Evolutionary conservation across 2,113 vertebrate genomes (phyloP).

Genomic region (Passerina amoena): DNA sequence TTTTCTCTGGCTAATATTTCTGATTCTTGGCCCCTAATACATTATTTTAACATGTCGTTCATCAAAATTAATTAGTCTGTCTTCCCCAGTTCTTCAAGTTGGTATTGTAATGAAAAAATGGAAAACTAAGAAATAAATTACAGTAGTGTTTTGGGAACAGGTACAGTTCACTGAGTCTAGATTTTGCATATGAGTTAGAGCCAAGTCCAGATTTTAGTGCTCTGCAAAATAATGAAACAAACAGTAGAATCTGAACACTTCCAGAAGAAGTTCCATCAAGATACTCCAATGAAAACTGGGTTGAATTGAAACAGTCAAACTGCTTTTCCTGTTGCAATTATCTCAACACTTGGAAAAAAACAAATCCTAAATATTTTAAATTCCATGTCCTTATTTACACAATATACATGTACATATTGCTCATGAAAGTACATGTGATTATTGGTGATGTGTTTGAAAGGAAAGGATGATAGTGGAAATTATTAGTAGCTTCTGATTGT

Average conservation of each 20-base stretch:
- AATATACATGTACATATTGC: accelerated
- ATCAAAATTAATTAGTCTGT: neutral
- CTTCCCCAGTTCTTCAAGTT: neutral
- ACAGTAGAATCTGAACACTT: neutral
- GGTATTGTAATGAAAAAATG: neutral
- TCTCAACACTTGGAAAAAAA: neutral
- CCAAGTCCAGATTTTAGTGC: neutral
- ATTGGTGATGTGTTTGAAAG: neutral
- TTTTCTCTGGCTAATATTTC: neutral
- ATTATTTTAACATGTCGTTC: neutral
- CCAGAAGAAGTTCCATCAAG: neutral
- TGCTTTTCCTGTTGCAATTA: neutral
- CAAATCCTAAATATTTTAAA: neutral
- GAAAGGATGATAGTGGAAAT: neutral
- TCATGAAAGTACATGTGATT: neutral
- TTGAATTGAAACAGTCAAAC: neutral
- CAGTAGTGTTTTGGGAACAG: neutral
- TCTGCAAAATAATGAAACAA: neutral
- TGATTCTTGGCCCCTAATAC: neutral
- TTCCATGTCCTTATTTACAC: accelerated
- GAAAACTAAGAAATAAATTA: neutral
- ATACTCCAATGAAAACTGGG: neutral
- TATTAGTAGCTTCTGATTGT: neutral
- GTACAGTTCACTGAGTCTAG: neutral
- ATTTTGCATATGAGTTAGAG: neutral